phyloP scores from a whole-genome alignment of 2,113 vertebrate genomes.

The Zapus hudsonius region DNA sequence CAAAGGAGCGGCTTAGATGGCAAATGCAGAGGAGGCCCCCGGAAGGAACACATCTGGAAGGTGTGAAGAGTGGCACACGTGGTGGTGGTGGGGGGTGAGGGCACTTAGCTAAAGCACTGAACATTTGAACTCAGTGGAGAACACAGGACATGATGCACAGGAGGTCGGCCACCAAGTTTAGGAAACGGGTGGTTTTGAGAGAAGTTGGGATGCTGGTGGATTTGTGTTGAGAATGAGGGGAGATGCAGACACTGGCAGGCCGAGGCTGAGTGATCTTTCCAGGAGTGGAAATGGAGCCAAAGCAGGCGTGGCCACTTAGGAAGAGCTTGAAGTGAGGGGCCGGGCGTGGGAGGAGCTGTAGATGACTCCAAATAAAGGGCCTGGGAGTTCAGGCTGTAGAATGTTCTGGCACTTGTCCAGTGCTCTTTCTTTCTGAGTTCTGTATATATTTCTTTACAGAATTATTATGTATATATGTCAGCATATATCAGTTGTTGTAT shows the following conservation, averaged over 20 bases:
- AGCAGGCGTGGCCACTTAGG: background rate
- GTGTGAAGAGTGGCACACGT: too few relatives aligned
- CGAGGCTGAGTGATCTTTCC: background rate
- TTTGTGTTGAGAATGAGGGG: background rate
- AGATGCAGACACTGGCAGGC: background rate
- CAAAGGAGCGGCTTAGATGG: background rate
- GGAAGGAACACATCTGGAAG: background rate
- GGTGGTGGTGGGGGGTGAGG: too few relatives aligned
- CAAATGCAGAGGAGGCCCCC: accelerated
- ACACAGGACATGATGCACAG: background rate
- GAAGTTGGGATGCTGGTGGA: background rate
- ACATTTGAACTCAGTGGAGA: background rate
- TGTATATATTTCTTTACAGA: background rate
- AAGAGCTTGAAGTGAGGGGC: background rate
- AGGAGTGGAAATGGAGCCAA: background rate
- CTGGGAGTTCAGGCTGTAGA: background rate
- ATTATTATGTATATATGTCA: background rate
- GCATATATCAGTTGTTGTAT: background rate
- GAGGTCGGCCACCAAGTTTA: background rate
- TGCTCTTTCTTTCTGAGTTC: background rate
- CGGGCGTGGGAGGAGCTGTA: background rate
- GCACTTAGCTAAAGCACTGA: background rate
- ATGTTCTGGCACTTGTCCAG: background rate
- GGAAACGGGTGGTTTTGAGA: background rate
- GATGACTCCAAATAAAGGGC: background rate